These are phyloP conservation scores for Gymnobelideus leadbeateri DNA, from an alignment of 2,113 vertebrate species.

Conservation along the genomic window DNA sequence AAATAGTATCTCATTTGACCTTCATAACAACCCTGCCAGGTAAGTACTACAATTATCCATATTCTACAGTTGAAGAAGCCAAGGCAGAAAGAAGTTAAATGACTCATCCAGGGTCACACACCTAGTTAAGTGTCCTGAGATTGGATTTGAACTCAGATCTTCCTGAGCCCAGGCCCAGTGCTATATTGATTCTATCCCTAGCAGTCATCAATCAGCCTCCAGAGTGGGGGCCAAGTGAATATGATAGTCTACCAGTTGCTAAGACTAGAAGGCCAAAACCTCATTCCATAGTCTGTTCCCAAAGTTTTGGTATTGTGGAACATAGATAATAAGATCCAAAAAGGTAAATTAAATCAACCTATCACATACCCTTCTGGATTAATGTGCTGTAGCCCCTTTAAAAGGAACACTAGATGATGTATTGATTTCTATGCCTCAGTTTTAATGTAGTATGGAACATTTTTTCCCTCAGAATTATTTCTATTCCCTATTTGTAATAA, in stretches of 20 bases:
- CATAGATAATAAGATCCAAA: neutral
- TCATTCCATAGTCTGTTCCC: neutral
- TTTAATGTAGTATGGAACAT: neutral
- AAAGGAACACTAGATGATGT: neutral
- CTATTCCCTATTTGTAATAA: neutral
- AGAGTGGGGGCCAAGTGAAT: neutral
- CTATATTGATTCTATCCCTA: neutral
- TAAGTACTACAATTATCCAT: neutral
- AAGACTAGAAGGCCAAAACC: neutral
- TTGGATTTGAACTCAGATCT: neutral
- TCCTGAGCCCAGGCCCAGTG: neutral
- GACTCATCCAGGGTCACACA: neutral
- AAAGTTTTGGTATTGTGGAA: neutral
- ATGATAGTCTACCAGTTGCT: neutral
- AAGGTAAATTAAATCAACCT: neutral
- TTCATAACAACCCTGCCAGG: neutral
- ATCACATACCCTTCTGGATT: neutral
- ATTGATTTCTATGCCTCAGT: neutral
- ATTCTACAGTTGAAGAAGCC: neutral
- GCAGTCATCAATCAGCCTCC: neutral
- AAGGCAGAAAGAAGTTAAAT: neutral
- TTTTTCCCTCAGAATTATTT: neutral
- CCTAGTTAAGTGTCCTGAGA: neutral
- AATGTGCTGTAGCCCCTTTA: neutral
- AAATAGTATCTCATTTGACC: neutral